Evolutionary conservation across 2,888 invertebrate genomes (phyloP).

Genomic region (Microplitis deprimator): DNA sequence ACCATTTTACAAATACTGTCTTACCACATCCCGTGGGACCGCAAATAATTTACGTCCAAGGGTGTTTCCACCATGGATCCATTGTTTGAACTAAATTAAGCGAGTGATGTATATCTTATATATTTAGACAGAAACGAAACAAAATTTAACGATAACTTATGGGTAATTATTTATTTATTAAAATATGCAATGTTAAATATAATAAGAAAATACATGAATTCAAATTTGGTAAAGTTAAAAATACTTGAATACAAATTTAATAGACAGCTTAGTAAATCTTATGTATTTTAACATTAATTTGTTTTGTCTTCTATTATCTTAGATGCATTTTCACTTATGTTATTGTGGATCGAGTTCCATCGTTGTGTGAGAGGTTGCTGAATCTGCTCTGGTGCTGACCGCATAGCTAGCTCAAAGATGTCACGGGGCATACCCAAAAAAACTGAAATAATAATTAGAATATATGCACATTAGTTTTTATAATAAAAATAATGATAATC

Average conservation of each 20-base stretch:
- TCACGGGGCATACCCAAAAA: not conserved
- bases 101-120: too few species aligned
- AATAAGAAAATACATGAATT: too few species aligned
- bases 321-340: not conserved
- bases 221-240: too few species aligned
- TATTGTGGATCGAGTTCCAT: not conserved
- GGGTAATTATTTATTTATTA: too few species aligned
- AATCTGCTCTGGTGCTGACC: not conserved
- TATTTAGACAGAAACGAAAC: too few species aligned
- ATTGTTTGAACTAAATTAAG: too few species aligned
- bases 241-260: too few species aligned
- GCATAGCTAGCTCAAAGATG: not conserved
- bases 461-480: not conserved
- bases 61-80: not conserved
- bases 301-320: not conserved
- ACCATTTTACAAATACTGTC: conserved; percentile 2
- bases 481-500: not conserved
- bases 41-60: not conserved
- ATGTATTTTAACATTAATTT: too few species aligned
- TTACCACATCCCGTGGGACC: not conserved
- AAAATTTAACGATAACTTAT: too few species aligned
- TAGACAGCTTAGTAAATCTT: too few species aligned
- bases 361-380: not conserved
- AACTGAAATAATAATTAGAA: not conserved
- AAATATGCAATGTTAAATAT: too few species aligned